phyloP scores from a whole-genome alignment of 2,113 vertebrate species.

The Mobula hypostoma region DNA sequence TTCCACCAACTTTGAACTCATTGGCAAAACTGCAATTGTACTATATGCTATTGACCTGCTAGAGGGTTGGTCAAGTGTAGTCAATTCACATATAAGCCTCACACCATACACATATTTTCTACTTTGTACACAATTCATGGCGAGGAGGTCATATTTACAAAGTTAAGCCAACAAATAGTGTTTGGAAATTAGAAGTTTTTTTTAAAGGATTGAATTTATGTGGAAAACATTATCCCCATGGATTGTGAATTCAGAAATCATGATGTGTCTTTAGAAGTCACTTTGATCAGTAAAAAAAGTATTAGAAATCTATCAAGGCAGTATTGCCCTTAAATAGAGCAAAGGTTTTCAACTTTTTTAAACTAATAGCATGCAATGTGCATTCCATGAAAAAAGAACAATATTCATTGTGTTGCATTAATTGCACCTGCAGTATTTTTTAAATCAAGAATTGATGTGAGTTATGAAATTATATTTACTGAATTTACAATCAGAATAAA shows the following conservation, averaged over 20 bases:
- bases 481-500: slow-evolving; percentile 4
- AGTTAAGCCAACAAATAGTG: background rate
- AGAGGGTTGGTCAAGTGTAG: background rate
- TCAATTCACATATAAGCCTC: background rate
- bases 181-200: background rate
- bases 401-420: background rate
- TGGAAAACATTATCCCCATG: background rate
- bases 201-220: background rate
- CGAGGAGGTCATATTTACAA: background rate
- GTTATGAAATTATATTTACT: background rate
- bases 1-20: background rate
- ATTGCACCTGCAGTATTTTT: background rate
- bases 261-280: background rate
- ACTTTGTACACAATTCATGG: background rate
- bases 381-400: background rate
- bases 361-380: background rate
- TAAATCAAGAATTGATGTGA: background rate
- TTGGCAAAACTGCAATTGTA: background rate
- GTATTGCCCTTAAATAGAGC: background rate
- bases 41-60: background rate
- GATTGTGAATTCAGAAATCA: background rate
- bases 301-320: background rate
- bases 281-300: background rate
- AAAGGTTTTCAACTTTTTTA: background rate
- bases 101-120: background rate